Base-by-base conservation (phyloP, 1,140 invertebrate species). In the Probaryconus sp. region DNA sequence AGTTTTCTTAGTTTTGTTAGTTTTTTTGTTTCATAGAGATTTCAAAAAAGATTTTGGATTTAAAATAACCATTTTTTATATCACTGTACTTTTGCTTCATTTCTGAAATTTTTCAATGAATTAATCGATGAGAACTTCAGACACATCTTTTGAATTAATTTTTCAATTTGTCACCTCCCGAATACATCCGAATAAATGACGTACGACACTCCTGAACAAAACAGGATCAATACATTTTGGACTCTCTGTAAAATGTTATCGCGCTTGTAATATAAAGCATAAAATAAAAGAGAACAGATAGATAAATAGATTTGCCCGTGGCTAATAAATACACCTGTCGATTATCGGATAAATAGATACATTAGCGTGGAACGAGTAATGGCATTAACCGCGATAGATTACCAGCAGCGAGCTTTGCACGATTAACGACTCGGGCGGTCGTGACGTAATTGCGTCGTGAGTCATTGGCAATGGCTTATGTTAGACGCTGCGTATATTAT, bases 341-440 rank as follows among this genome's bases (percentile, higher is more conserved):
- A 78, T 78, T 70, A 72, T 79, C 53, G 72, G 70, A 76, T 77
- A 79, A 79, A 77, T 79, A 77, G 78, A 79, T 77, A 79, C 75
- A 77, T 79, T 73, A 77, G 69, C 37, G 67, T 65, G 58, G 68
- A 76, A 58, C 67, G 65, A 69, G 70, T 74, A 79, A 74, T 74
- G 71, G 72, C 70, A 72, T 77, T 77, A 79, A 75, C 69, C 51
- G 56, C 69, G 65, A 76, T 76, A 72, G 69, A 58, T 69, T 73
- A 76, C 51, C 61, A 73, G 69, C 69, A 77, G 47, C 60, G 50
- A 68, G 56, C 61, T 47, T 64, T 47, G 48, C 67, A 48, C 61
- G 64, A 77, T 75, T 77, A 75, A 69, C 67, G 64, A 71, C 58
- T 75, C 60, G 67, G 63, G 63, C 64, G 74, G 65, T 63, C 60